These are phyloP conservation scores for Danionella cerebrum DNA, from an alignment of 2,113 vertebrate genomes.

Conservation along the genomic window DNA sequence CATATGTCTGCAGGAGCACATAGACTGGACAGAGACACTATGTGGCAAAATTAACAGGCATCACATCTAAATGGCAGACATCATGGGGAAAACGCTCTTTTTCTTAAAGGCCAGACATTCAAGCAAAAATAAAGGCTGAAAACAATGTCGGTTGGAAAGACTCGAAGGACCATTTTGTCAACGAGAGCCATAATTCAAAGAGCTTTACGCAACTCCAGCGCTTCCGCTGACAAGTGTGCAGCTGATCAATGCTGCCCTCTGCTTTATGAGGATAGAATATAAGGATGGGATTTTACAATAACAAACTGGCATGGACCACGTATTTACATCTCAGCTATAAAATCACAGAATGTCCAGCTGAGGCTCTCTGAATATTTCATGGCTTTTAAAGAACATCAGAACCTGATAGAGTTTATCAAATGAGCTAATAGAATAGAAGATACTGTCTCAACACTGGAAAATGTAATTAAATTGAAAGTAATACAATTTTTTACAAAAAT, in stretches of 20 bases:
- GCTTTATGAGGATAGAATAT: slow-evolving; percentile 27
- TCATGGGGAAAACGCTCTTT: slow-evolving; percentile 21
- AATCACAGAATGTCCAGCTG: slow-evolving; percentile 6
- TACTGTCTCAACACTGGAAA: neutral
- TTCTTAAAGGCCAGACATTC: slow-evolving; percentile 19
- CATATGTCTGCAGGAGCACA: slow-evolving; percentile 11
- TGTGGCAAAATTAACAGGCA: slow-evolving; percentile 15
- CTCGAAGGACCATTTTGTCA: neutral
- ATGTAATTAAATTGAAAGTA: neutral
- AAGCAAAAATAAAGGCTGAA: slow-evolving; percentile 17
- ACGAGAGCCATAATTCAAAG: slow-evolving; percentile 12
- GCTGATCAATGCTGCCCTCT: slow-evolving; percentile 38
- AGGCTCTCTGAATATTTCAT: neutral
- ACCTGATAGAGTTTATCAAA: too few relatives aligned
- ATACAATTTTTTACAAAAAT: too few relatives aligned
- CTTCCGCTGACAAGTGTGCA: slow-evolving; percentile 22
- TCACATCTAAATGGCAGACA: slow-evolving; percentile 37
- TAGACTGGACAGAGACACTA: neutral
- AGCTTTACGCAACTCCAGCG: neutral
- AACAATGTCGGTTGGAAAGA: neutral
- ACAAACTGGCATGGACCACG: neutral
- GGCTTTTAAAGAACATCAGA: neutral
- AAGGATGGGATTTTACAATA: slow-evolving; percentile 1
- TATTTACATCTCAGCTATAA: slow-evolving; percentile 5
- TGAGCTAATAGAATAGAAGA: too few relatives aligned